phyloP scores from a whole-genome alignment of 1,140 invertebrate genomes.

The Nilaparvata lugens region DNA sequence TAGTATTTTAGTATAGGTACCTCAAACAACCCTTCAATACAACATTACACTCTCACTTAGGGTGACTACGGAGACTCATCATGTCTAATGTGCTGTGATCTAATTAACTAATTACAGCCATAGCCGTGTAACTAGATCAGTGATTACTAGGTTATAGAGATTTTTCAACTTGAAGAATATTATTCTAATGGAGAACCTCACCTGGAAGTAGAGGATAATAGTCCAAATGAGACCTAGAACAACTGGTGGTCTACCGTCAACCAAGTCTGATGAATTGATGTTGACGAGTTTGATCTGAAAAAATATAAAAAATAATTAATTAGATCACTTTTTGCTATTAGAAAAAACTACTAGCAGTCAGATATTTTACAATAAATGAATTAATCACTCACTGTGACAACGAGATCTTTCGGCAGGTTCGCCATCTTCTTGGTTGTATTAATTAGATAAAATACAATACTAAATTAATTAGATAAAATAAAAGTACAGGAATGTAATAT shows the following conservation, averaged over 20 bases:
- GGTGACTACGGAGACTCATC: too few species aligned
- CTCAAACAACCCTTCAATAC: too few species aligned
- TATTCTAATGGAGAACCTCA: conserved; percentile 37
- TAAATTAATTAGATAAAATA: not conserved
- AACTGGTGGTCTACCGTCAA: conserved; percentile 94
- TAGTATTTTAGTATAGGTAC: too few species aligned
- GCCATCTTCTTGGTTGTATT: too few species aligned
- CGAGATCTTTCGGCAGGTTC: too few species aligned
- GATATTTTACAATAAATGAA: too few species aligned
- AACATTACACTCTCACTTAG: too few species aligned
- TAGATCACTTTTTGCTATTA: not conserved
- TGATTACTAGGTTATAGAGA: not conserved
- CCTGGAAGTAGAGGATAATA: conserved; percentile 99
- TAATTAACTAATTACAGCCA: not conserved
- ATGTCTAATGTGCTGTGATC: not conserved
- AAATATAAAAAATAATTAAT: conserved; percentile 12
- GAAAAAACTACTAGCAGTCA: too few species aligned
- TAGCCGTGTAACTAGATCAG: not conserved
- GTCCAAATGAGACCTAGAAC: conserved; percentile 98
- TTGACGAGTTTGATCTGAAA: conserved; percentile 93
- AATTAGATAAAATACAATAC: not conserved
- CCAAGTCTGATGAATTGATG: conserved; percentile 95
- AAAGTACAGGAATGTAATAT: too few species aligned
- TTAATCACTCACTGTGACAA: too few species aligned
- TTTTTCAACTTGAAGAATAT: too few species aligned